A percentile compares a stretch with the other conserved stretches of the same genome.
phyloP scores from a whole-genome alignment of 2,113 vertebrate species.

The Microcebus griseorufus region DNA sequence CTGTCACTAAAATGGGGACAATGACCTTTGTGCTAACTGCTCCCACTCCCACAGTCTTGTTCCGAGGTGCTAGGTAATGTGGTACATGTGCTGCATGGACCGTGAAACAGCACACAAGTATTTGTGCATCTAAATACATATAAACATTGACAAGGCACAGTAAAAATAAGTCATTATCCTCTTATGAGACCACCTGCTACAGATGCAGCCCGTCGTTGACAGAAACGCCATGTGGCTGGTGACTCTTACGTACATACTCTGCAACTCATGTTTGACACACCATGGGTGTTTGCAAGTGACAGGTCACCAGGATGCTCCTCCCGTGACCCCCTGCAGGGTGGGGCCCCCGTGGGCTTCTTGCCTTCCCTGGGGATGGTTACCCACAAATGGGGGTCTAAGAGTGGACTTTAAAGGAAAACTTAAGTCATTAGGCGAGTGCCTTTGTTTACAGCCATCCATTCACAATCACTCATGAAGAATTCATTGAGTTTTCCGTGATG shows the following conservation, averaged over 20 bases:
- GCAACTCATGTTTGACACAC: too few species aligned
- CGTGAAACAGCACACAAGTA: not conserved
- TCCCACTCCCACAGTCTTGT: not conserved
- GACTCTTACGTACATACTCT: too few species aligned
- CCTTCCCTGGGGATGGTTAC: not conserved
- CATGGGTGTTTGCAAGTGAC: not conserved
- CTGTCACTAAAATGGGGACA: not conserved
- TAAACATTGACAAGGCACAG: too few species aligned
- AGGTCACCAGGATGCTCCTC: not conserved
- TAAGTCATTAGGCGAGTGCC: not conserved
- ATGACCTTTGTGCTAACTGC: not conserved
- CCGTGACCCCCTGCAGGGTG: not conserved
- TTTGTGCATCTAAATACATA: too few species aligned
- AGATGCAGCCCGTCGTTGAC: too few species aligned
- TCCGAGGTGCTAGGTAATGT: not conserved
- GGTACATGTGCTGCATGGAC: not conserved
- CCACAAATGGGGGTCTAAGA: not conserved
- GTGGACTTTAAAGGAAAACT: not conserved
- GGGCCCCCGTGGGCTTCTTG: not conserved
- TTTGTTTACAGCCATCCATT: not conserved
- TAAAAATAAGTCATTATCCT: too few species aligned
- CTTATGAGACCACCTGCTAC: too few species aligned
- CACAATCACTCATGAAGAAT: not conserved
- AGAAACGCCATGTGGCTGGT: too few species aligned
- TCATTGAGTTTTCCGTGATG: not conserved